phyloP scores from a whole-genome alignment of 1,140 invertebrate genomes.

The Berghia stephanieae region DNA sequence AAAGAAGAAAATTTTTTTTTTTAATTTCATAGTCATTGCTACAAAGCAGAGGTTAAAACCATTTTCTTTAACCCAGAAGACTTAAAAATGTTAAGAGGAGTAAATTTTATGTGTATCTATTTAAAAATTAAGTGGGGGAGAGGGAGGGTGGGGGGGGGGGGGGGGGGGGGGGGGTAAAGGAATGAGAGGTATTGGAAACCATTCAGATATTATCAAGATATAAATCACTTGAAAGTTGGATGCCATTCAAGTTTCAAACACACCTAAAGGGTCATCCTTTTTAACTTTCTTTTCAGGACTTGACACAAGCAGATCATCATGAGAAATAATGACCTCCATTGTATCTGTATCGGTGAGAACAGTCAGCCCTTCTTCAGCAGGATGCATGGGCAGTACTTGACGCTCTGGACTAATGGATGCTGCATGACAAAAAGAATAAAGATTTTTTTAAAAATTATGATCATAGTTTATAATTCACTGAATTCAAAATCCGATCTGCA shows the following conservation, averaged over 20 bases:
- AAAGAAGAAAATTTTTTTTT: too few species aligned
- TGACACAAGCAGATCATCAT: conserved; percentile 47
- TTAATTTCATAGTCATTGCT: too few species aligned
- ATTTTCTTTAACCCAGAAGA: too few species aligned
- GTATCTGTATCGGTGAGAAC: conserved; percentile 43
- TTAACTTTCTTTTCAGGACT: conserved; percentile 49
- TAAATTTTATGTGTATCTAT: too few species aligned
- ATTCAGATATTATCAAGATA: too few species aligned
- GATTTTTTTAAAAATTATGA: neutral
- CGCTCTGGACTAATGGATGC: conserved; percentile 39
- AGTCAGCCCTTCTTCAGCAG: conserved; percentile 41
- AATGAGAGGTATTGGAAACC: too few species aligned
- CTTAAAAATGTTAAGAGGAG: too few species aligned
- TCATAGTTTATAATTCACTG: neutral
- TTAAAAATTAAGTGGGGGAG: too few species aligned
- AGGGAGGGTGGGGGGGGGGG: too few species aligned
- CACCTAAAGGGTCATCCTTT: conserved; percentile 54
- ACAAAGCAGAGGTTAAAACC: too few species aligned
- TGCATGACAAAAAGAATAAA: conserved; percentile 3
- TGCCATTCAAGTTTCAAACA: neutral
- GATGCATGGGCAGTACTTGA: conserved; percentile 57
- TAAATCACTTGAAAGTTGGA: too few species aligned
- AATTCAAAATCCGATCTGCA: neutral
- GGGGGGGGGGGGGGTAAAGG: too few species aligned
- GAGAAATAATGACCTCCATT: conserved; percentile 55